Percentiles rank a stretch among this genome's conserved stretches.
Evolutionary conservation across 2,888 invertebrate species (phyloP).

Genomic region (Dryococelus australis): DNA sequence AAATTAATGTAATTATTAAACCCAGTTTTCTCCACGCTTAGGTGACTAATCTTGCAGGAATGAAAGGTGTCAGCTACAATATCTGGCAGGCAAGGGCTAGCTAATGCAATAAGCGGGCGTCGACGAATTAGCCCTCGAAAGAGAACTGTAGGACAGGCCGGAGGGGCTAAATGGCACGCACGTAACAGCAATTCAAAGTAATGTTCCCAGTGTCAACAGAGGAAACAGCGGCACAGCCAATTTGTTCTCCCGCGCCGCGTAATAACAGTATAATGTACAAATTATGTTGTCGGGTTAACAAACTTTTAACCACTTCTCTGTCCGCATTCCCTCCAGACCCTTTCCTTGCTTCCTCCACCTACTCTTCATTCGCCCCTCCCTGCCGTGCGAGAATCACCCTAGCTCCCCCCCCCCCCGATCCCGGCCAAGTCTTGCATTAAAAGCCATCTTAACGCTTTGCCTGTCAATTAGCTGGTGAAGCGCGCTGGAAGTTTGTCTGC

Average conservation of each 20-base stretch:
- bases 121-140: conserved; percentile 1
- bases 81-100: not conserved
- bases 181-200: conserved; percentile 7
- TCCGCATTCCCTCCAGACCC: not conserved
- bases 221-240: conserved; percentile 22
- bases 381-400: not conserved
- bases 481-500: conserved; percentile 7
- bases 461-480: conserved; percentile 21
- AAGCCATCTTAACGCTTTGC: conserved; percentile 30
- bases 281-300: conserved; percentile 26
- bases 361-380: not conserved
- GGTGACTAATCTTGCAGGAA: too few species aligned
- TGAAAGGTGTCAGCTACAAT: too few species aligned
- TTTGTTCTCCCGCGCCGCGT: conserved; percentile 17
- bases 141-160: not conserved
- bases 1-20: too few species aligned
- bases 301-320: conserved; percentile 17
- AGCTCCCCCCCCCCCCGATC: not conserved
- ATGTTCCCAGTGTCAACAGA: conserved; percentile 28
- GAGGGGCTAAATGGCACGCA: not conserved
- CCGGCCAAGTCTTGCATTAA: not conserved
- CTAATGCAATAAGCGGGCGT: conserved; percentile 5
- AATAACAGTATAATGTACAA: conserved; percentile 28
- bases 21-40: too few species aligned
- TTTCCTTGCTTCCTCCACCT: not conserved